A percentile compares a stretch with the other conserved stretches of the same genome.
Conservation (phyloP, 2,888 invertebrate species). For the Melinaea marsaeus region DNA sequence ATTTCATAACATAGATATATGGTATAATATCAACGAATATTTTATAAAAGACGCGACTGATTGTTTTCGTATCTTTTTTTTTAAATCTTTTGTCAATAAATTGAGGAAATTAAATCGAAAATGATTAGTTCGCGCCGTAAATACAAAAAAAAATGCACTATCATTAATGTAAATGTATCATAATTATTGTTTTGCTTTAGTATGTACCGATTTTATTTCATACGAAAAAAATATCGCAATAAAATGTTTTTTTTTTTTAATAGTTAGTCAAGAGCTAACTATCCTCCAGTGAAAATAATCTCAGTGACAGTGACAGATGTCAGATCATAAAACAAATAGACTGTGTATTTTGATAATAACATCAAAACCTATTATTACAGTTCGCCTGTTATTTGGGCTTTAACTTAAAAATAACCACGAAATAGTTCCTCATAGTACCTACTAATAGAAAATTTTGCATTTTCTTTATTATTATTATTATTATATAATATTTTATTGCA, state of each 20-base stretch:
- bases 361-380: constrained; percentile 62
- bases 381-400: constrained; percentile 49
- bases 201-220: constrained; percentile 32
- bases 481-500: constrained; percentile 55
- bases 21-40: constrained; percentile 22
- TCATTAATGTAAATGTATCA: constrained; percentile 32
- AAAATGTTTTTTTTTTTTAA: constrained; percentile 24
- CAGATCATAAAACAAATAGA: constrained; percentile 46
- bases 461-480: constrained; percentile 62
- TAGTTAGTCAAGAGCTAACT: constrained; percentile 16
- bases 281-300: constrained; percentile 44
- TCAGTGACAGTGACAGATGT: constrained; percentile 38
- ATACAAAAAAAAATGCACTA: constrained; percentile 32
- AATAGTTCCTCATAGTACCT: constrained; percentile 78
- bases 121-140: constrained; percentile 36
- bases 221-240: constrained; percentile 24
- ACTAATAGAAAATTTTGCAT: constrained; percentile 76
- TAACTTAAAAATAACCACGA: constrained; percentile 67
- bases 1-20: constrained; percentile 31
- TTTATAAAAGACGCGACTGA: constrained; percentile 22
- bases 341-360: constrained; percentile 73
- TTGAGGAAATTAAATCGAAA: constrained; percentile 18
- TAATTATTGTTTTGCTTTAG: constrained; percentile 31
- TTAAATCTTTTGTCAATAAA: not conserved
- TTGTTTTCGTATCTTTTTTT: constrained; percentile 28